These are phyloP conservation scores for Neosalanx taihuensis DNA, from an alignment of 2,797 vertebrate species.

Conservation along the genomic window DNA sequence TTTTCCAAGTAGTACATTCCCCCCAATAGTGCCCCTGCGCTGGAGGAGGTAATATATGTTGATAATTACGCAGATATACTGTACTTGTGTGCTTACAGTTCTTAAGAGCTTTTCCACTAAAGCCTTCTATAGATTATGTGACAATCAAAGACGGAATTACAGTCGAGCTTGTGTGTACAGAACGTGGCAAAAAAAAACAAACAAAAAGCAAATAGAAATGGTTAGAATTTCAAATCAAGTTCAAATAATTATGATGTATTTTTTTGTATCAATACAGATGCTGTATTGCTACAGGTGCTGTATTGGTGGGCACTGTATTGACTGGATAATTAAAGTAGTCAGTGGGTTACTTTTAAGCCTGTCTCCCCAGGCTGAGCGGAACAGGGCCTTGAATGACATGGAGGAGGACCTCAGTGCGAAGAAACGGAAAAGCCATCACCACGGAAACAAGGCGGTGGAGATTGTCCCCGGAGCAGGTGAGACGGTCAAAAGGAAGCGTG, in stretches of 20 bases:
- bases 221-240: too few species aligned
- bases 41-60: neutral
- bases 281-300: neutral
- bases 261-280: neutral
- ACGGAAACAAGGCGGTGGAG: conserved; percentile 80
- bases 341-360: conserved; percentile 25
- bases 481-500: conserved; percentile 93
- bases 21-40: neutral
- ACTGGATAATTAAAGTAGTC: conserved; percentile 26
- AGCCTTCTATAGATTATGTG: neutral
- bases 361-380: conserved; percentile 78
- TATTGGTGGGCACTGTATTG: neutral
- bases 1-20: neutral
- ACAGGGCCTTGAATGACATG: conserved; percentile 93
- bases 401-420: conserved; percentile 92
- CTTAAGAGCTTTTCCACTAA: too few species aligned
- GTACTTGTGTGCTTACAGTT: too few species aligned
- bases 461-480: conserved; percentile 82
- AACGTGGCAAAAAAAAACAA: too few species aligned
- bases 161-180: neutral
- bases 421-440: conserved; percentile 90
- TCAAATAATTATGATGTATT: too few species aligned
- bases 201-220: too few species aligned
- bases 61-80: neutral
- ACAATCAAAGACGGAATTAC: conserved; percentile 9